phyloP scores from a whole-genome alignment of 2,113 vertebrate genomes.

The Dinomys branickii region DNA sequence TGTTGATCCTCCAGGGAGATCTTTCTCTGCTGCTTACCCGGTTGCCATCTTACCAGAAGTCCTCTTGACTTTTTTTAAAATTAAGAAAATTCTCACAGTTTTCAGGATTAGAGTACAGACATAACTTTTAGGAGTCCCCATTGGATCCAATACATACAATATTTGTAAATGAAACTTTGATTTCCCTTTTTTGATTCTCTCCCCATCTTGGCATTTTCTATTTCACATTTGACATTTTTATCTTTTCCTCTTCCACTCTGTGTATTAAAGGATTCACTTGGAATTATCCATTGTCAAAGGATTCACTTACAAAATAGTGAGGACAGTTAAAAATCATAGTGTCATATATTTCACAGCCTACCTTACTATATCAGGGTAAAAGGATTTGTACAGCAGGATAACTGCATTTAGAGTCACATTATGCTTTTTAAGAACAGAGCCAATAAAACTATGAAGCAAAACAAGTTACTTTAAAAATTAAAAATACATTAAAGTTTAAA shows the following conservation, averaged over 20 bases:
- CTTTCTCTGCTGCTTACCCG: too few relatives aligned
- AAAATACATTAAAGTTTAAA: background rate
- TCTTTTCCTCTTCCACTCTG: conserved; percentile 1
- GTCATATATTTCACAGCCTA: background rate
- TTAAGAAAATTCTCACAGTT: background rate
- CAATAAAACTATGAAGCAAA: background rate
- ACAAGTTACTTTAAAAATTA: background rate
- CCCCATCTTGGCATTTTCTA: background rate
- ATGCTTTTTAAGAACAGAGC: conserved; percentile 13
- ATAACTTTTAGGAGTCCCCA: background rate
- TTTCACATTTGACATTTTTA: background rate
- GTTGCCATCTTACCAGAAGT: too few relatives aligned
- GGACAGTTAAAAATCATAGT: background rate
- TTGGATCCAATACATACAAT: background rate
- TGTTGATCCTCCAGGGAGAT: too few relatives aligned
- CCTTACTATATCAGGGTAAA: background rate
- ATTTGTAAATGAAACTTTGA: background rate
- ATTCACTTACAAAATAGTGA: background rate
- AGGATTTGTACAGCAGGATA: background rate
- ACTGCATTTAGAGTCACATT: background rate
- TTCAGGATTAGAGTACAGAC: background rate
- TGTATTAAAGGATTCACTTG: background rate
- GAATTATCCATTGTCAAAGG: background rate
- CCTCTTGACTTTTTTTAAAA: background rate
- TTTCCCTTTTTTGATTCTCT: background rate